phyloP scores from a whole-genome alignment of 2,797 vertebrate genomes.

The Coranthus polyacanthus region DNA sequence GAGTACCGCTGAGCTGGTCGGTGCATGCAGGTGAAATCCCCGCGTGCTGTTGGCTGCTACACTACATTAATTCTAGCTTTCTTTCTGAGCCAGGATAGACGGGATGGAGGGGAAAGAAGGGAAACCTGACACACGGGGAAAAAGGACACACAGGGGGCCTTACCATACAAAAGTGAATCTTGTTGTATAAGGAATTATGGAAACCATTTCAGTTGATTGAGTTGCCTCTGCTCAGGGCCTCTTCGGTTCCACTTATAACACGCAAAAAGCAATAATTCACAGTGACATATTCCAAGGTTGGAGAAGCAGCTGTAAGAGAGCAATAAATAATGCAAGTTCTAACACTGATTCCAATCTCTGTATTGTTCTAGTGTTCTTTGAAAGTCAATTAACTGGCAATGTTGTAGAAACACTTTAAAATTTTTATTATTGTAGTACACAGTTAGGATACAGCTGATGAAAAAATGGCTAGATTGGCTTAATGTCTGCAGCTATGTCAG shows the following conservation, averaged over 20 bases:
- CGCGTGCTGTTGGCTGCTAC: constrained; percentile 63
- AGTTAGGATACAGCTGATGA: background rate
- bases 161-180: constrained; percentile 12
- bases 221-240: constrained; percentile 19
- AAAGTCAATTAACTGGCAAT: background rate
- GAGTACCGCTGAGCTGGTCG: constrained; percentile 50
- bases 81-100: constrained; percentile 59
- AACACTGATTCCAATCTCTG: background rate
- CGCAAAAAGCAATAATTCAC: constrained; percentile 19
- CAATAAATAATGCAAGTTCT: background rate
- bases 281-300: background rate
- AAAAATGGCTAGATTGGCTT: background rate
- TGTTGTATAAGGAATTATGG: constrained; percentile 36
- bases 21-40: constrained; percentile 71
- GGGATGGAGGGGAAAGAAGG: constrained; percentile 17
- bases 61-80: constrained; percentile 73
- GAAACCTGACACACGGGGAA: constrained; percentile 27
- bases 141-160: constrained; percentile 23
- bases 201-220: constrained; percentile 25
- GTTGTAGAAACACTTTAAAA: constrained; percentile 1
- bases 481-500: background rate
- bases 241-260: constrained; percentile 35
- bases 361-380: background rate
- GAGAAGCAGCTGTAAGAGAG: background rate
- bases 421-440: background rate